Conservation (phyloP, 2,797 vertebrate species). For the Crenuchus spilurus region DNA sequence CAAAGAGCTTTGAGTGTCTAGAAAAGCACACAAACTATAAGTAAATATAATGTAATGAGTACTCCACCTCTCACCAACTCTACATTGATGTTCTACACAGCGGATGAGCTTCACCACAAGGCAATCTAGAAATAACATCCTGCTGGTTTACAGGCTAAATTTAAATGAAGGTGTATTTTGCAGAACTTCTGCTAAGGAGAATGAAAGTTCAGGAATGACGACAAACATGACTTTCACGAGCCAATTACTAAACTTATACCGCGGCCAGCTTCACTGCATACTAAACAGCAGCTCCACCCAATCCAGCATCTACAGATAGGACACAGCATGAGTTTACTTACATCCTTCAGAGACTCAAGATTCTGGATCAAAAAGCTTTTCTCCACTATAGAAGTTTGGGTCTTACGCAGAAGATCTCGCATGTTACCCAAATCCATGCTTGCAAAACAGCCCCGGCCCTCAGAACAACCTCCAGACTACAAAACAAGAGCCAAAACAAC, state of each 20-base stretch:
- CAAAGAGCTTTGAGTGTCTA: too few species aligned
- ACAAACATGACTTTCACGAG: background rate
- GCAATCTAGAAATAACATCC: background rate
- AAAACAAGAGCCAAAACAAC: slow-evolving; percentile 1
- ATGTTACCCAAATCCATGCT: slow-evolving; percentile 72
- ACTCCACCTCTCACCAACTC: slow-evolving; percentile 5
- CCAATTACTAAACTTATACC: background rate
- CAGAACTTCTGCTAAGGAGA: background rate
- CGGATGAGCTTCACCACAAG: too few species aligned
- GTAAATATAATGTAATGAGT: too few species aligned
- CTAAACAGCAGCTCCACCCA: slow-evolving; percentile 34
- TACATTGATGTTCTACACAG: background rate
- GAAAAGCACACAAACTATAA: too few species aligned
- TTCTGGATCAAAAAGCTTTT: slow-evolving; percentile 57
- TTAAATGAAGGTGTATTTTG: background rate
- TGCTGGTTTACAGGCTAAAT: too few species aligned
- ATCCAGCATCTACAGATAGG: slow-evolving; percentile 19
- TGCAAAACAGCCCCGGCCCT: background rate
- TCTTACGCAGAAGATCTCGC: slow-evolving; percentile 69
- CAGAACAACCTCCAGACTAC: background rate
- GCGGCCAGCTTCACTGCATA: background rate
- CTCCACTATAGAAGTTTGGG: slow-evolving; percentile 66
- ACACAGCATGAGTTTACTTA: slow-evolving; percentile 64
- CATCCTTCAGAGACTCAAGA: slow-evolving; percentile 56
- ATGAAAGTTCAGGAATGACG: background rate